Base-by-base conservation (phyloP, 2,888 invertebrate genomes). In the Eurytoma adleriae region DNA sequence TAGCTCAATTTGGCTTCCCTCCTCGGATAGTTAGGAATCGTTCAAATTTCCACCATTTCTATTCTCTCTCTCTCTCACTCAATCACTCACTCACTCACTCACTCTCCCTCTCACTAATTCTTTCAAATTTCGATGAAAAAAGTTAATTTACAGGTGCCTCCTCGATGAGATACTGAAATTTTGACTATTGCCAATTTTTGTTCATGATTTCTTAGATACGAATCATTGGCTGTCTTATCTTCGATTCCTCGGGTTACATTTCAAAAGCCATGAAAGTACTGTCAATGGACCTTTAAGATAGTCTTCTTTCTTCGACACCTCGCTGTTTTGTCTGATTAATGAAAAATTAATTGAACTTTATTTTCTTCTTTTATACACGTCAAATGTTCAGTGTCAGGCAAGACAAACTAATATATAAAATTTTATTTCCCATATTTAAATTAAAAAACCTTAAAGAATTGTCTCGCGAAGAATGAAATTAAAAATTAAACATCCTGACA, bases 301-400 rank as follows among this genome's bases (percentile, higher is more conserved):
- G 20, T 72, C 71, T 72, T 72, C 71, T 61, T 61, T 18, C 27
- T 57, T 70, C 18, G 7, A 59, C 40, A 70, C 16, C n/a, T 59
- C 48, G 20, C 50, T 14, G 50, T 61, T 71, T 14, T 20, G 57
- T 70, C 70, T 40, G 18, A 70, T 12, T 14, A 57, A 24, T 48
- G 24, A 12, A 3, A 20, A n/a, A 50, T 20, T 16, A 12, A 59
- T 12, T 59, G 24, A 13, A 40, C 1, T 40, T 40, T 40, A 10
- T 10, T 40, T 30, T 30, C 7, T 40, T 40, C 4, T 40, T 40
- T 40, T 10, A 10, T 40, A 40, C 7, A 40, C 1, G 40, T 40
- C 10, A 10, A 40, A 40, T 40, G 40, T 40, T 40, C 40, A 40
- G 40, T 40, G 40, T 7, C 7, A 40, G 40, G 40, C 1, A 40